phyloP scores from a whole-genome alignment of 2,888 invertebrate species.

The Napeogenes inachia region DNA sequence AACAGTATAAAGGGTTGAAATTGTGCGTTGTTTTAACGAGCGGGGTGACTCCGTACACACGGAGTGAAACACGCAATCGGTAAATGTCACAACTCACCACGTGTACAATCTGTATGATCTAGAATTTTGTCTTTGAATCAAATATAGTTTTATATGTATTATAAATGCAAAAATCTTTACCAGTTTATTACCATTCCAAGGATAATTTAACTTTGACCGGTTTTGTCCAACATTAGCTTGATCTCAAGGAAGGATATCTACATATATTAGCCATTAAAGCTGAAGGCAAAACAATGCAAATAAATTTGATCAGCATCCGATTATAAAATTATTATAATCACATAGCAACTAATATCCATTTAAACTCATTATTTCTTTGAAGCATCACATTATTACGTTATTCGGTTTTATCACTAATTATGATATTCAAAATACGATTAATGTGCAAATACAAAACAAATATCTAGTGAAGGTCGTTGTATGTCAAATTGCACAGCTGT shows the following conservation, averaged over 20 bases:
- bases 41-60: slow-evolving; percentile 40
- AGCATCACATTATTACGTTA: no score
- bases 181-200: not conserved
- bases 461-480: no score
- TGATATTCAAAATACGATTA: no score
- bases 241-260: not conserved
- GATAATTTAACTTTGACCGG: not conserved
- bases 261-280: not conserved
- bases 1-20: slow-evolving; percentile 63
- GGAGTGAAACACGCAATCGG: slow-evolving; percentile 17
- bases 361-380: no score
- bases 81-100: slow-evolving; percentile 48
- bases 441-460: no score
- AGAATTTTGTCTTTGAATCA: slow-evolving; percentile 36
- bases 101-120: slow-evolving; percentile 53
- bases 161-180: not conserved
- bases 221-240: not conserved
- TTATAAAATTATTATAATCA: no score
- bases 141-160: slow-evolving; percentile 13
- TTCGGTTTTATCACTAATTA: no score
- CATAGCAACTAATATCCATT: no score
- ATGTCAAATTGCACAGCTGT: no score
- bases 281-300: not conserved
- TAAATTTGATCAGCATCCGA: not conserved
- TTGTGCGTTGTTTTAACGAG: slow-evolving; percentile 68